Percentiles rank a stretch among this genome's conserved stretches.
These are phyloP conservation scores for Caerostris extrusa DNA, from an alignment of 1,140 invertebrate genomes.

Conservation along the genomic window DNA sequence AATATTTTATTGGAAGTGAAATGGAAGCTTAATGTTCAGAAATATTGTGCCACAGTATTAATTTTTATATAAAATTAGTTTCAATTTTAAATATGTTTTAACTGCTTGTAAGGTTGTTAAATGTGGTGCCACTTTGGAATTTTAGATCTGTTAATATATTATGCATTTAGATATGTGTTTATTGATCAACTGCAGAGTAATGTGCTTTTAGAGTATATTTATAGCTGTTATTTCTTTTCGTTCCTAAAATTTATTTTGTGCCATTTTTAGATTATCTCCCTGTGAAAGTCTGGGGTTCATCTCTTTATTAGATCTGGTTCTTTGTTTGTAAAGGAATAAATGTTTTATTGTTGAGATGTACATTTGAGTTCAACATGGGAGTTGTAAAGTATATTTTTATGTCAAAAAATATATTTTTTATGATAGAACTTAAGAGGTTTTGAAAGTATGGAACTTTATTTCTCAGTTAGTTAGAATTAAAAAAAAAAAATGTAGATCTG, in stretches of 20 bases:
- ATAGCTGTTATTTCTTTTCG: not conserved
- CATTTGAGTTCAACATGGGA: constrained; percentile 7
- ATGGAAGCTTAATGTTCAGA: not conserved
- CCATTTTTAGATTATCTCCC: not conserved
- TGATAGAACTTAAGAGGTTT: not conserved
- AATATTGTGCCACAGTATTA: constrained; percentile 17
- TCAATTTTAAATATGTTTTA: not conserved
- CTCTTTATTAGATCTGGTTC: not conserved
- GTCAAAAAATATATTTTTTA: constrained; percentile 18
- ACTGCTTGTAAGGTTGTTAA: not conserved
- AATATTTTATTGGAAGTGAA: not conserved
- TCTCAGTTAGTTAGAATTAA: not conserved
- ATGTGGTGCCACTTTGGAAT: not conserved
- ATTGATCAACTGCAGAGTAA: not conserved
- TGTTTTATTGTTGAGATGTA: constrained; percentile 29
- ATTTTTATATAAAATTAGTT: not conserved
- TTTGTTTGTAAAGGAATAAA: constrained; percentile 17
- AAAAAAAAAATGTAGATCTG: not conserved
- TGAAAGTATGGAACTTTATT: not conserved
- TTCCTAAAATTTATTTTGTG: constrained; percentile 32
- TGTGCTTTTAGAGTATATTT: constrained; percentile 24
- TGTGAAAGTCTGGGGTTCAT: not conserved
- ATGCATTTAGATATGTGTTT: constrained; percentile 10
- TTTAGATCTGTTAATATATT: constrained; percentile 7
- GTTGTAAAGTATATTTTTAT: constrained; percentile 33